A percentile compares a stretch with the other conserved stretches of the same genome.
These are phyloP conservation scores for Garrulus glandarius DNA, from an alignment of 2,797 vertebrate species.

Conservation along the genomic window DNA sequence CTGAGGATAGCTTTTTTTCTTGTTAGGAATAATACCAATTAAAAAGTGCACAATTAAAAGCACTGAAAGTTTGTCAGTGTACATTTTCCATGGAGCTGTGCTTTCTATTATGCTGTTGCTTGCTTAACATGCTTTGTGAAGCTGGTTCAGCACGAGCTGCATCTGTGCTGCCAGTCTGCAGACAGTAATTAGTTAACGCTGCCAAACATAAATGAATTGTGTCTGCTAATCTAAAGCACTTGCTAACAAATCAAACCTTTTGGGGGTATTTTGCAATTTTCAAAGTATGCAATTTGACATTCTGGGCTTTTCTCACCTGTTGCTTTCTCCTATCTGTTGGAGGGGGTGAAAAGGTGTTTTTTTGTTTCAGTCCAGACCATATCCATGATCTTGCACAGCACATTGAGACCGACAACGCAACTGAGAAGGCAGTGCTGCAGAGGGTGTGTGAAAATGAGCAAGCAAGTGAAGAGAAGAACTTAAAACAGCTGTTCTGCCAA, in stretches of 20 bases:
- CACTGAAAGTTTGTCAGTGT: constrained; percentile 70
- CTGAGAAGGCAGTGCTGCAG: neutral
- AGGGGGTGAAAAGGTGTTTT: neutral
- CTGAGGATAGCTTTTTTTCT: constrained; percentile 50
- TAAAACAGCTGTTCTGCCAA: neutral
- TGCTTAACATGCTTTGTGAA: constrained; percentile 57
- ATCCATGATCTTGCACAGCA: neutral
- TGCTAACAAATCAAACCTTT: constrained; percentile 59
- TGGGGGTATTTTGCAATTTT: neutral
- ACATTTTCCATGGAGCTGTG: constrained; percentile 63
- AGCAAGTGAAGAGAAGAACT: neutral
- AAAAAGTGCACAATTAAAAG: constrained; percentile 68
- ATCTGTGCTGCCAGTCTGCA: constrained; percentile 44
- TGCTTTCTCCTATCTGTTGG: neutral
- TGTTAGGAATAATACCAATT: constrained; percentile 72
- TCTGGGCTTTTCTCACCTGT: neutral
- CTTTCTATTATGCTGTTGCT: constrained; percentile 21
- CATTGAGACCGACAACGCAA: neutral
- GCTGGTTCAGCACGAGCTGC: constrained; percentile 32
- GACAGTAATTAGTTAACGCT: constrained; percentile 71
- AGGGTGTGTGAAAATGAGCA: neutral
- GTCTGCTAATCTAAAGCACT: constrained; percentile 41
- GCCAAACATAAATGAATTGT: constrained; percentile 70
- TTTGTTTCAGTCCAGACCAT: neutral
- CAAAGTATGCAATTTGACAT: neutral